A percentile compares a stretch with the other conserved stretches of the same genome.
Evolutionary conservation across 2,888 invertebrate genomes (phyloP).

Genomic region (Muschampia staudingeri): DNA sequence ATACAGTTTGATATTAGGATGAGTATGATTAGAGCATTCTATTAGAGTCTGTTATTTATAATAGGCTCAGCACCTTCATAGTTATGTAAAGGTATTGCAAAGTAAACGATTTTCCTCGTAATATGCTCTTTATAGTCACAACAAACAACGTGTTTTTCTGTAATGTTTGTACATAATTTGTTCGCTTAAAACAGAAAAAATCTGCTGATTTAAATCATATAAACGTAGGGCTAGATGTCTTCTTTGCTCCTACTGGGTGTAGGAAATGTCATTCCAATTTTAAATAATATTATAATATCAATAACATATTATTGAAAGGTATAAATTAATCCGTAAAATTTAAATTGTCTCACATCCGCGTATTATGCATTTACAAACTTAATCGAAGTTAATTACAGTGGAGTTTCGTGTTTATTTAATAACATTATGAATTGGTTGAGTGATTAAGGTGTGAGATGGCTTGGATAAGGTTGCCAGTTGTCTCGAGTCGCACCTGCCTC

Average conservation of each 20-base stretch:
- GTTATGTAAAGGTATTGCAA: too few relatives aligned
- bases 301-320: not conserved
- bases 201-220: not conserved
- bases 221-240: not conserved
- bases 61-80: too few relatives aligned
- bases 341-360: slow-evolving; percentile 25
- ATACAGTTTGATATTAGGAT: slow-evolving; percentile 21
- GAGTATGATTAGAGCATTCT: not conserved
- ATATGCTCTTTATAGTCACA: too few relatives aligned
- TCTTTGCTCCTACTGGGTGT: not conserved
- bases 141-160: too few relatives aligned
- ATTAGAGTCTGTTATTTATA: not conserved
- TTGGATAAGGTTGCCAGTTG: slow-evolving; percentile 74
- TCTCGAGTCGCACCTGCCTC: slow-evolving; percentile 80
- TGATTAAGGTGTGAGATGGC: slow-evolving; percentile 83
- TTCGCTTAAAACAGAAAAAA: not conserved
- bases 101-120: too few relatives aligned
- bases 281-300: not conserved
- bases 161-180: not conserved
- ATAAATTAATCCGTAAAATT: slow-evolving; percentile 21
- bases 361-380: slow-evolving; percentile 44
- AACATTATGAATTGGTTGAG: slow-evolving; percentile 81
- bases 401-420: slow-evolving; percentile 58
- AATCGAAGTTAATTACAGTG: slow-evolving; percentile 50
- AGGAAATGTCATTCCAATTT: not conserved